Evolutionary conservation across 1,140 invertebrate genomes (phyloP).

Genomic region (Popillia japonica): DNA sequence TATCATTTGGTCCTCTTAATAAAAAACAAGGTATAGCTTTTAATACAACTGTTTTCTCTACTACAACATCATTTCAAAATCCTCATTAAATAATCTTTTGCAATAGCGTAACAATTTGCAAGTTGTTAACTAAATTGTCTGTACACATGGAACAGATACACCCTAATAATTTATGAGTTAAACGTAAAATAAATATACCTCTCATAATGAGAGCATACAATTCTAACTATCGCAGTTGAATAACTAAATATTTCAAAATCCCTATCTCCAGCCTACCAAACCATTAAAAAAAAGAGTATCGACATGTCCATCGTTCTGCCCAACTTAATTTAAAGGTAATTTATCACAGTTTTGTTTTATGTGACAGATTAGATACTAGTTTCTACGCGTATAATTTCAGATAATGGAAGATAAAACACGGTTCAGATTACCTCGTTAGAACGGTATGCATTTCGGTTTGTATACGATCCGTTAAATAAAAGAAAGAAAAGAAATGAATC

Average conservation of each 20-base stretch:
- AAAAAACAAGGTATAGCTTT: too few species aligned
- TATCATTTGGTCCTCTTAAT: too few species aligned
- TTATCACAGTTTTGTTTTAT: constrained; percentile 32
- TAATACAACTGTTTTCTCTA: too few species aligned
- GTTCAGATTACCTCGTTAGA: constrained; percentile 22
- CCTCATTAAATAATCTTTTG: not conserved
- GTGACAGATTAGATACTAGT: constrained; percentile 25
- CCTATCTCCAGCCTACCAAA: not conserved
- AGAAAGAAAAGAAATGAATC: not conserved
- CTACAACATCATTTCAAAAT: too few species aligned
- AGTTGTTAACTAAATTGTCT: not conserved
- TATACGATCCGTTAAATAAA: not conserved
- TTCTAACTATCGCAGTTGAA: not conserved
- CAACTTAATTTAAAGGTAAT: constrained; percentile 28
- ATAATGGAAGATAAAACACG: constrained; percentile 24
- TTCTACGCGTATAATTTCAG: constrained; percentile 28
- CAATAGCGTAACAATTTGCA: not conserved
- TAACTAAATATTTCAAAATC: constrained; percentile 6
- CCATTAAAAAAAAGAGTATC: not conserved
- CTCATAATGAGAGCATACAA: not conserved
- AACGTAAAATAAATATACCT: constrained; percentile 7
- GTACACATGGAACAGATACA: not conserved
- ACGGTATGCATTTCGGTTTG: not conserved
- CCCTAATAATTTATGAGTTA: not conserved
- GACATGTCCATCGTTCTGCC: not conserved